Conservation (phyloP, 2,113 vertebrate species). For the Ammodytes dubius region DNA sequence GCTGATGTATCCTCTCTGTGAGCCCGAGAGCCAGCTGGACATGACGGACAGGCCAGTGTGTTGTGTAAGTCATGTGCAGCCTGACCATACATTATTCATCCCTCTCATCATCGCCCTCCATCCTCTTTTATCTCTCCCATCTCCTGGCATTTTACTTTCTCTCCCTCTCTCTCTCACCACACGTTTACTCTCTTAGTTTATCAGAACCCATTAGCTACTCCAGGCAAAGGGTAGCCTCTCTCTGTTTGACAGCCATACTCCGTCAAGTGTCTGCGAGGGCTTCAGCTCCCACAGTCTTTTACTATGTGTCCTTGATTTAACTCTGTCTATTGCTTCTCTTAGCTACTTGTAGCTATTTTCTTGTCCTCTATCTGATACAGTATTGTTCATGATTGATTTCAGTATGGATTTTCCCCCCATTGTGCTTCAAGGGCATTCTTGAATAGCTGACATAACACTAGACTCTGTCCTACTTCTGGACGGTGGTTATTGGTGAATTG, state of each 20-base stretch:
- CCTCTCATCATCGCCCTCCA: slow-evolving; percentile 57
- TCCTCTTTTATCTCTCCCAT: slow-evolving; percentile 72
- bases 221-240: slow-evolving; percentile 22
- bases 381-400: slow-evolving; percentile 27
- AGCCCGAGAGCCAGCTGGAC: slow-evolving; percentile 62
- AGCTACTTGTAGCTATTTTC: slow-evolving; percentile 27
- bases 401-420: background rate
- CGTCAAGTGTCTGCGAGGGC: no score
- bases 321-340: background rate
- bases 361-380: slow-evolving; percentile 5
- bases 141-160: slow-evolving; percentile 54
- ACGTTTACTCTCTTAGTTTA: slow-evolving; percentile 47
- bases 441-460: background rate
- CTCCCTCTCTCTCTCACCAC: background rate
- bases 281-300: background rate
- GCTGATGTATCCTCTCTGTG: slow-evolving; percentile 17
- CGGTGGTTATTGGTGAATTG: slow-evolving; percentile 3
- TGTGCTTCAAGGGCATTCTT: slow-evolving; percentile 19
- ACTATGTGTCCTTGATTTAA: slow-evolving; percentile 12
- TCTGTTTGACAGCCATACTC: slow-evolving; percentile 37
- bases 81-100: slow-evolving; percentile 76
- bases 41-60: slow-evolving; percentile 57
- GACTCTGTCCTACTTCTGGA: background rate
- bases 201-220: slow-evolving; percentile 55
- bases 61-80: slow-evolving; percentile 62